These are phyloP conservation scores for Callipepla californica DNA, from an alignment of 2,113 vertebrate species.

Conservation along the genomic window DNA sequence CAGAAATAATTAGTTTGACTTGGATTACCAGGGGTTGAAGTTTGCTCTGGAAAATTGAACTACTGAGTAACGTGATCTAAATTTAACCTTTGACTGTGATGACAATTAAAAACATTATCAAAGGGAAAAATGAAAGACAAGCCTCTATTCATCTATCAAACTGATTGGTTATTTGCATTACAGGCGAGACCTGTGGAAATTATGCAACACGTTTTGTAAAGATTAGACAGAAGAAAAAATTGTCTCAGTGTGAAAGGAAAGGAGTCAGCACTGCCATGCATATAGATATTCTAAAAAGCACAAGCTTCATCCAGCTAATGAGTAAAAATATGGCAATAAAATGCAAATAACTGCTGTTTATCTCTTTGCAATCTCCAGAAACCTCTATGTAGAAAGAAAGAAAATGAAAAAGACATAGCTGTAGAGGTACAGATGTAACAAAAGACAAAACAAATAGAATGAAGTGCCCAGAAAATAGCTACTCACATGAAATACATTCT, in stretches of 20 bases:
- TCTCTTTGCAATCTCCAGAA: background rate
- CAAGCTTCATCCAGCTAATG: background rate
- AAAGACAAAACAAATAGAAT: background rate
- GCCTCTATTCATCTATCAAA: background rate
- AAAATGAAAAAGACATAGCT: background rate
- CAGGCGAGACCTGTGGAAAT: background rate
- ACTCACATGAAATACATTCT: fast-evolving
- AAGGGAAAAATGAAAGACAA: background rate
- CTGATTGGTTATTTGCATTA: background rate
- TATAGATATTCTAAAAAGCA: background rate
- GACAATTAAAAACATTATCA: background rate
- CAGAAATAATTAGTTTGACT: background rate
- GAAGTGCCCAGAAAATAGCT: background rate
- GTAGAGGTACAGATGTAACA: background rate
- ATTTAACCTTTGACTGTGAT: background rate
- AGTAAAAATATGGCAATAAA: background rate
- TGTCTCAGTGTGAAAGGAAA: background rate
- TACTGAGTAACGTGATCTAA: background rate
- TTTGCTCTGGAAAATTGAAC: background rate
- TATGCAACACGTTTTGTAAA: background rate
- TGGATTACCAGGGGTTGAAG: background rate
- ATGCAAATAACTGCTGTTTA: background rate
- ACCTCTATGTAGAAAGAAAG: background rate
- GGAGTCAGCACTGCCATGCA: background rate
- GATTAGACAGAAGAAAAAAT: background rate